Conservation (phyloP, 2,797 vertebrate species). For the Setipinna tenuifilis region DNA sequence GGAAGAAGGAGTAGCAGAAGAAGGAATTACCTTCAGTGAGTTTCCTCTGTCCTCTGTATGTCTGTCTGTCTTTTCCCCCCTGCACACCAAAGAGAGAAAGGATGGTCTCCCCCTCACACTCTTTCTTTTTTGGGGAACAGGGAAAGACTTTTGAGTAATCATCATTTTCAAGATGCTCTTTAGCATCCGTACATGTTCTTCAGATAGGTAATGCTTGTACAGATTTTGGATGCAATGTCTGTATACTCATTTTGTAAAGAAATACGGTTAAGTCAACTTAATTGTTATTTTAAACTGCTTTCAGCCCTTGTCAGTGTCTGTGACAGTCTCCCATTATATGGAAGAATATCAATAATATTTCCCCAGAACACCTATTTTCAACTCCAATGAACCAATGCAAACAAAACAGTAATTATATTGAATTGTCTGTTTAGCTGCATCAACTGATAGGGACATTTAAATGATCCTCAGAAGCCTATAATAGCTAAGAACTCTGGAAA, state of each 20-base stretch:
- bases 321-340: neutral
- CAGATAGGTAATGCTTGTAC: neutral
- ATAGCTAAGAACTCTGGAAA: neutral
- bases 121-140: neutral
- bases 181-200: neutral
- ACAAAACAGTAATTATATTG: neutral
- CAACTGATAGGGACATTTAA: neutral
- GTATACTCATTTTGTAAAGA: neutral
- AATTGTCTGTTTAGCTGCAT: neutral
- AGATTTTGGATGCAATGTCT: neutral
- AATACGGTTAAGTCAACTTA: neutral
- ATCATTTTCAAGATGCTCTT: neutral
- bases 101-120: neutral
- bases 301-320: neutral
- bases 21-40: neutral
- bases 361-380: neutral
- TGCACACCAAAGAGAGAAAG: neutral
- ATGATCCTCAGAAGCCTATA: neutral
- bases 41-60: neutral
- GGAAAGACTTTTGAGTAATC: neutral
- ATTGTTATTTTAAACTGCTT: neutral
- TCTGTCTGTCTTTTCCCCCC: neutral
- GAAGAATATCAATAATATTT: constrained; percentile 13
- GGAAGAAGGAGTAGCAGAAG: neutral
- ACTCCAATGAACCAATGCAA: constrained; percentile 24